Base-by-base conservation (phyloP, 1,140 invertebrate genomes). In the Chrysoperla carnea region DNA sequence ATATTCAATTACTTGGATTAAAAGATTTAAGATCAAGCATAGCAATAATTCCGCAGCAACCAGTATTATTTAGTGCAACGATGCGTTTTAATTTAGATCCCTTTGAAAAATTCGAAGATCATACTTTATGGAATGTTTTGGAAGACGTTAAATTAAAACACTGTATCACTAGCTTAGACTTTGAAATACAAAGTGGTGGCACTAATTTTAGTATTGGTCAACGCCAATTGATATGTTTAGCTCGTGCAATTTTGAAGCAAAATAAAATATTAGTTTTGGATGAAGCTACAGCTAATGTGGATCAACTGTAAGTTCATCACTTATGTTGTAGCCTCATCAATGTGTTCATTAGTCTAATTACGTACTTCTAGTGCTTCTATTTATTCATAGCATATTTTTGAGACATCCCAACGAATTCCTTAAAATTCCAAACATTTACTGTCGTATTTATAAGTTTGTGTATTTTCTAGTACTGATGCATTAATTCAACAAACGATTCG, bases 1-100 rank as follows among this genome's bases (percentile, higher is more conserved):
- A 75, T 39, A 77, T 69, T 7, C 65, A 61, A 4, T 50, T 62
- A 35, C 52, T 79, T 53, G 72, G 77, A 0, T 53, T 84, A 4
- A 74, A 80, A 46, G 74, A 81, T 56, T 62, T 86, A 14, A 67
- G 88, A 37, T 76, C 76, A 39, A 79, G 78, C 53, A 71, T 93
- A 36, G 85, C 86, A 36, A 90, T 92, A 48, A 91, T 93, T 47
- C 88, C 89, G 8, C 89, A 93, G 63, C 85, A 84, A 48, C 88
- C 89, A 0, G 77, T 92, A 8, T 61, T 92, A n/a, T 91, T 91
- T 58, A 81, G 77, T 6, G 84, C 83, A 36, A 81, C 74, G 17
- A 72, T 92, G 61, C 64, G 86, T 4, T 75, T 75, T 52, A 91
- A 90, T 63, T 62, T 90, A 8, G 85, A 91, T 63, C 85, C 85